Conservation (phyloP, 2,113 vertebrate genomes). For the Prunella fulvescens region DNA sequence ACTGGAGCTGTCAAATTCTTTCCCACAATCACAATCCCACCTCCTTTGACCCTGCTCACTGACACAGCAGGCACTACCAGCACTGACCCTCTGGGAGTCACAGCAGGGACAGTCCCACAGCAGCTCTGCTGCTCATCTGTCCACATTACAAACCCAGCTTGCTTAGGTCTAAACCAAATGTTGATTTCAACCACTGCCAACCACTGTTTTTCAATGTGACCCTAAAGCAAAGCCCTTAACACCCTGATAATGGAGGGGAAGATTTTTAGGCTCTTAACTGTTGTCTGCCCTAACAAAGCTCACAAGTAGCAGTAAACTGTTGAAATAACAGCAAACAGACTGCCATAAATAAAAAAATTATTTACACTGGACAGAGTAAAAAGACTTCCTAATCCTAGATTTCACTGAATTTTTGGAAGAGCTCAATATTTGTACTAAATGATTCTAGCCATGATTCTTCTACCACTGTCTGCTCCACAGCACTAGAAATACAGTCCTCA, state of each 20-base stretch:
- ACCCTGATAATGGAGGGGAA: background rate
- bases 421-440: background rate
- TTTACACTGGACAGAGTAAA: background rate
- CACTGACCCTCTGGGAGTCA: background rate
- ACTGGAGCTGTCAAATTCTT: background rate
- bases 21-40: fast-evolving
- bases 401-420: background rate
- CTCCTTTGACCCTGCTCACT: background rate
- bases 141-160: background rate
- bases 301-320: background rate
- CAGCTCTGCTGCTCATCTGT: background rate
- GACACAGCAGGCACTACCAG: fast-evolving
- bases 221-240: background rate
- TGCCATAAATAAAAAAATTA: background rate
- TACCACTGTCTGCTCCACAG: background rate
- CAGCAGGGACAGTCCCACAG: background rate
- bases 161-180: background rate
- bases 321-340: background rate
- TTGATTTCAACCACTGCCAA: background rate
- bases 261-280: background rate
- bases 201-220: background rate
- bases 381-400: background rate
- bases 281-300: background rate
- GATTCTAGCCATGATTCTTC: background rate
- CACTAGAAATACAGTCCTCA: background rate